Percentiles rank a stretch among this genome's conserved stretches.
Evolutionary conservation across 2,888 invertebrate species (phyloP).

Genomic region (Pedicia rivosa): DNA sequence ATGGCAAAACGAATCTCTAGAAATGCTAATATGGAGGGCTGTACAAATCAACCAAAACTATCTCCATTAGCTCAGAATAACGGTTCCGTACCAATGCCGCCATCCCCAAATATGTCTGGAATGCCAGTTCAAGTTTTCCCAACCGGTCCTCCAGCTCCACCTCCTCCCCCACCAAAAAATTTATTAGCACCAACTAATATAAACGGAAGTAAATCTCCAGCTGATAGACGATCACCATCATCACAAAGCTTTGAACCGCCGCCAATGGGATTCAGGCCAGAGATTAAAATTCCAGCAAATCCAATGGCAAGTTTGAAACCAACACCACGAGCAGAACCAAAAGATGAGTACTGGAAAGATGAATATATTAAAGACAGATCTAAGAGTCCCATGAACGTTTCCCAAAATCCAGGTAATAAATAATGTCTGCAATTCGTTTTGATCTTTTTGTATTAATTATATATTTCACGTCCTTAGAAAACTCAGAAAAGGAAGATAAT

Average conservation of each 20-base stretch:
- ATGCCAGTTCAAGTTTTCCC: conserved; percentile 48
- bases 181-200: conserved; percentile 17
- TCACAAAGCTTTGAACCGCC: conserved; percentile 35
- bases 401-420: conserved; percentile 19
- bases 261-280: conserved; percentile 44
- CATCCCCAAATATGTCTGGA: conserved; percentile 44
- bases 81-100: conserved; percentile 33
- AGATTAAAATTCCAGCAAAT: conserved; percentile 58
- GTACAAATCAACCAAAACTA: conserved; percentile 40
- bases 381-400: conserved; percentile 31
- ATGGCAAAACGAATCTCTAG: conserved; percentile 63
- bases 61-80: conserved; percentile 31
- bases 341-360: conserved; percentile 42
- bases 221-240: conserved; percentile 32
- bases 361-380: conserved; percentile 34
- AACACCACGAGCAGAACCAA: conserved; percentile 50
- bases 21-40: conserved; percentile 54
- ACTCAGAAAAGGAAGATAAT: too few species aligned
- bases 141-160: conserved; percentile 28
- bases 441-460: neutral
- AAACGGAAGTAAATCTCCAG: conserved; percentile 25
- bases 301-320: conserved; percentile 52
- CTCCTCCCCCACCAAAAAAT: conserved; percentile 18
- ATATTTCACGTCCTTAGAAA: too few species aligned
- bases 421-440: neutral